Percentiles rank a stretch among this genome's conserved stretches.
phyloP scores from a whole-genome alignment of 2,888 invertebrate species.

The Panzeria rudis region DNA sequence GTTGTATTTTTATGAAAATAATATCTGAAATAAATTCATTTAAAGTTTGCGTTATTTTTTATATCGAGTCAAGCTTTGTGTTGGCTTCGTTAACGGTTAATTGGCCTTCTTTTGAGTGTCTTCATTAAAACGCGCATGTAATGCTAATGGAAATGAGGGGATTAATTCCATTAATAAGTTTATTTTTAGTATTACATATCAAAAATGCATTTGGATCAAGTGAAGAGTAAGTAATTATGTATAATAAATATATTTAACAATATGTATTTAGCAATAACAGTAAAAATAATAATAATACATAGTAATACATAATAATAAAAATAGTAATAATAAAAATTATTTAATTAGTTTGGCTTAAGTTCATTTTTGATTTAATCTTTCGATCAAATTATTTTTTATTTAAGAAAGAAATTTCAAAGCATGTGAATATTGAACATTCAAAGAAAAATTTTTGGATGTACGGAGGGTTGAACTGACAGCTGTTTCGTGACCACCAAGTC shows the following conservation, averaged over 20 bases:
- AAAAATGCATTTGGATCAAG: conserved; percentile 45
- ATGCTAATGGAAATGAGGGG: conserved; percentile 35
- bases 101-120: conserved; percentile 42
- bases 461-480: too few species aligned
- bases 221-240: conserved; percentile 64
- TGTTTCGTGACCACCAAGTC: too few species aligned
- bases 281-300: neutral
- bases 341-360: too few species aligned
- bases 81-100: conserved; percentile 47
- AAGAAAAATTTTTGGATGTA: too few species aligned
- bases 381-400: too few species aligned
- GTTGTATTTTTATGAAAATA: conserved; percentile 8
- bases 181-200: conserved; percentile 54
- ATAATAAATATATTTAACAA: neutral
- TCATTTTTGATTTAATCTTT: too few species aligned
- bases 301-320: neutral
- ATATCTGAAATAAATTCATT: conserved; percentile 13
- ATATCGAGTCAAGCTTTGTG: conserved; percentile 35
- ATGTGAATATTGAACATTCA: too few species aligned
- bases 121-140: conserved; percentile 4
- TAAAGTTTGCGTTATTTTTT: conserved; percentile 14
- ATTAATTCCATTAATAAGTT: conserved; percentile 34
- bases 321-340: neutral
- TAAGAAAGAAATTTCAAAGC: too few species aligned
- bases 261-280: neutral